These are phyloP conservation scores for Ametastegia equiseti DNA, from an alignment of 2,888 invertebrate genomes.

Conservation along the genomic window DNA sequence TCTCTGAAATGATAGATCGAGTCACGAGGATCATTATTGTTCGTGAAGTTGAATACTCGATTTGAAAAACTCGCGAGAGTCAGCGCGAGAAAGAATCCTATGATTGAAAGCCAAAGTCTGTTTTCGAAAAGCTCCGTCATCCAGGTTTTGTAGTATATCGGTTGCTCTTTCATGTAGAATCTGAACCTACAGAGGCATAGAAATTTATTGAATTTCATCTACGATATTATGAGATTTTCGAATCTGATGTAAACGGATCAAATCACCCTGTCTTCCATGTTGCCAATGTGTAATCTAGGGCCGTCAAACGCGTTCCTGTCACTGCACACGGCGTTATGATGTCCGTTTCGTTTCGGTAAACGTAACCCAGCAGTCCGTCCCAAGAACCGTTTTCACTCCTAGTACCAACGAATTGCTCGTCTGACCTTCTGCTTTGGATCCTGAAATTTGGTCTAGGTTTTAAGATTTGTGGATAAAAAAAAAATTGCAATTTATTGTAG, in stretches of 20 bases:
- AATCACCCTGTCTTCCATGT: slow-evolving; percentile 19
- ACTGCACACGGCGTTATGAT: slow-evolving; percentile 1
- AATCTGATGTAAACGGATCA: not conserved
- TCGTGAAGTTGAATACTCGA: not conserved
- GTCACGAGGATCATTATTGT: not conserved
- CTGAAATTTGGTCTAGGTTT: not conserved
- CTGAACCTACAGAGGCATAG: slow-evolving; percentile 1
- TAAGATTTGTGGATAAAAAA: too few relatives aligned
- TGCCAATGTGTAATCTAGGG: slow-evolving; percentile 3
- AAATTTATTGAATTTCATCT: not conserved
- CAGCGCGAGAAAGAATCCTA: not conserved
- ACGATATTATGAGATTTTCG: not conserved
- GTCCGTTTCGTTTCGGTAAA: slow-evolving; percentile 30
- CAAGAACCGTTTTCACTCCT: slow-evolving; percentile 14
- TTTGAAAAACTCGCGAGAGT: not conserved
- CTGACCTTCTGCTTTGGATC: not conserved
- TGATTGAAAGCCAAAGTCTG: not conserved
- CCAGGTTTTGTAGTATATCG: not conserved
- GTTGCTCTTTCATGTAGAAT: slow-evolving; percentile 14
- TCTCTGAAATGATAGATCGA: not conserved
- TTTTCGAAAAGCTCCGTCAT: not conserved
- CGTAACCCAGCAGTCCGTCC: slow-evolving; percentile 15
- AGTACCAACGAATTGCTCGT: not conserved
- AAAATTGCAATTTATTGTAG: not conserved
- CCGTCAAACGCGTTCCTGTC: not conserved